These are phyloP conservation scores for Dipodomys ordii DNA, from an alignment of 2,113 vertebrate species.

Conservation along the genomic window DNA sequence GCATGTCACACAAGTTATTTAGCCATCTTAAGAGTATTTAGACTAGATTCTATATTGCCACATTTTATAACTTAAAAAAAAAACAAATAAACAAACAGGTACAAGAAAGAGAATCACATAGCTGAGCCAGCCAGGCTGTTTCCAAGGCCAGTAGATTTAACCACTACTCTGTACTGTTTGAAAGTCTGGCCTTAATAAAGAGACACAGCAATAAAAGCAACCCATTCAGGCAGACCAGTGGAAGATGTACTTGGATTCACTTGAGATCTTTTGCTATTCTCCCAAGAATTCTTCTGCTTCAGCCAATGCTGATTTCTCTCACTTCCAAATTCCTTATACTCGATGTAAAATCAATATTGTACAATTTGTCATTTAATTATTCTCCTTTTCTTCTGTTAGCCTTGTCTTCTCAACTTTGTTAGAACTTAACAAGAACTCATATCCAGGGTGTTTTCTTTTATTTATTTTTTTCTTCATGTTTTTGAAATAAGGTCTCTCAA, in stretches of 20 bases:
- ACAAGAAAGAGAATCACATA: neutral
- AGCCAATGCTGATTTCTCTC: conserved; percentile 35
- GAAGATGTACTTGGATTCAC: neutral
- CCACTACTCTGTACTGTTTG: neutral
- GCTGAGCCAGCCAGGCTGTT: neutral
- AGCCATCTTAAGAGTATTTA: neutral
- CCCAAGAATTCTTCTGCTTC: conserved; percentile 1
- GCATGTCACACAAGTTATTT: neutral
- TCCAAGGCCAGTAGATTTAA: neutral
- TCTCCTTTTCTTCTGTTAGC: neutral
- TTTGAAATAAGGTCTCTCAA: no score
- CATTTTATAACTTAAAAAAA: conserved; percentile 28
- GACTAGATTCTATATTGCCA: neutral
- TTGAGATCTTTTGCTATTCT: neutral
- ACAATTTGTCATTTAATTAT: neutral
- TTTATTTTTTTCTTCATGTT: no score
- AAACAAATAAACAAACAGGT: neutral
- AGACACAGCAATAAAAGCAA: neutral
- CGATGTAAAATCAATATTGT: neutral
- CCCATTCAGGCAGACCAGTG: neutral
- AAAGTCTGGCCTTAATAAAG: neutral
- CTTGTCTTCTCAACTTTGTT: neutral
- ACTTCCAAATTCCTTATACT: conserved; percentile 1
- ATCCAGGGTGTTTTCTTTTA: neutral
- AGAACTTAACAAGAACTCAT: neutral